phyloP scores from a whole-genome alignment of 2,113 vertebrate species.

The Lepidothrix coronata region DNA sequence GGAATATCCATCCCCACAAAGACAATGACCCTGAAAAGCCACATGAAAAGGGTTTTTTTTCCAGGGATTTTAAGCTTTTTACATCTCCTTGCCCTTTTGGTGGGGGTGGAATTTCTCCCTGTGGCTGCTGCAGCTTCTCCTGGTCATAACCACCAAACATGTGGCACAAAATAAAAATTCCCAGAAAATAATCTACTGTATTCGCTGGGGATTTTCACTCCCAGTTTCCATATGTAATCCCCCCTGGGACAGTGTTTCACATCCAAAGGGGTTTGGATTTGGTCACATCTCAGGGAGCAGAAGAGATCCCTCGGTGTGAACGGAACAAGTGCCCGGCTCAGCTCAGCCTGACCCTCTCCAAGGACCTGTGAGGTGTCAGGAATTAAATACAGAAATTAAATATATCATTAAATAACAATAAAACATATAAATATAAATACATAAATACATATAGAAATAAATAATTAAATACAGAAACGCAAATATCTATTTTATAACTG shows the following conservation, averaged over 20 bases:
- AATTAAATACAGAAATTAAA: too few relatives aligned
- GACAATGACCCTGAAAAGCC: background rate
- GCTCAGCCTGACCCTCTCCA: background rate
- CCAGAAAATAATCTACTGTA: background rate
- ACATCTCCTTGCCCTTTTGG: background rate
- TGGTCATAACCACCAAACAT: background rate
- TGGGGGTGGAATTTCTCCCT: background rate
- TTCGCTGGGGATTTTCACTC: background rate
- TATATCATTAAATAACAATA: too few relatives aligned
- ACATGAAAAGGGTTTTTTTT: background rate
- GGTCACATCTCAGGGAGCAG: too few relatives aligned
- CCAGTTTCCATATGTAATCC: background rate
- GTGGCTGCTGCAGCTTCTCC: background rate
- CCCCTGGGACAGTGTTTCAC: background rate
- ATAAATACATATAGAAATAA: too few relatives aligned
- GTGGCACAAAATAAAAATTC: background rate
- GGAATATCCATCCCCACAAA: background rate
- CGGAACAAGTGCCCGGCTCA: background rate
- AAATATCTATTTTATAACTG: background rate
- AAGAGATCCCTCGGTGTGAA: background rate
- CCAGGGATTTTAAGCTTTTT: background rate
- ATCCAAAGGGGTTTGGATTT: background rate
- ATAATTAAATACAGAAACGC: too few relatives aligned
- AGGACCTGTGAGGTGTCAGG: background rate
- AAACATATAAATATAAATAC: too few relatives aligned